Conservation (phyloP, 2,797 vertebrate species). For the Coreius guichenoti region DNA sequence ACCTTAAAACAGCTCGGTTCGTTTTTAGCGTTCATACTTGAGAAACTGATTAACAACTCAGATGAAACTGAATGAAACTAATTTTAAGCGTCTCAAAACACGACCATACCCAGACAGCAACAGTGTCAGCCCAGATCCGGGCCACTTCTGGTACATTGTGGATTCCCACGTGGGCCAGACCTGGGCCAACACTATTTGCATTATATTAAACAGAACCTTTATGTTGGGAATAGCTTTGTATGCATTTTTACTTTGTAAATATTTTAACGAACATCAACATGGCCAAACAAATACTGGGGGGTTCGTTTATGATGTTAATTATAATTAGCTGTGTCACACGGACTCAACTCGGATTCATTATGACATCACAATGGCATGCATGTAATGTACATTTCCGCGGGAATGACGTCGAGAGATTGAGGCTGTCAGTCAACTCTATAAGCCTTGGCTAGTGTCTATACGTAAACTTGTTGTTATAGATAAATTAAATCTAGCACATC, state of each 20-base stretch:
- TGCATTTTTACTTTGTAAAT: too few relatives aligned
- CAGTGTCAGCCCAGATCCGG: not conserved
- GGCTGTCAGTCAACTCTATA: not conserved
- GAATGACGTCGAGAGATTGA: not conserved
- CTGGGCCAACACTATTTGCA: too few relatives aligned
- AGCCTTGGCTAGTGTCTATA: not conserved
- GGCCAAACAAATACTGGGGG: not conserved
- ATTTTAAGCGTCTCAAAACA: not conserved
- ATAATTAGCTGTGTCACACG: not conserved
- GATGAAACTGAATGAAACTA: not conserved
- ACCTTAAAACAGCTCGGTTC: conserved; percentile 58
- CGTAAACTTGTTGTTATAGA: not conserved
- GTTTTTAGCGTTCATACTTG: not conserved
- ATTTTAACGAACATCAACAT: not conserved
- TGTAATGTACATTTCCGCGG: not conserved
- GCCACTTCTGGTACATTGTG: too few relatives aligned
- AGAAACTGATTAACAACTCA: not conserved
- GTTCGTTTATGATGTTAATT: not conserved
- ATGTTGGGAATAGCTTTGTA: not conserved
- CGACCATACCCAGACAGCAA: not conserved
- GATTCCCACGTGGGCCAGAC: too few relatives aligned
- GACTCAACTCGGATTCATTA: not conserved
- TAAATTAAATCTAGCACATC: conserved; percentile 8
- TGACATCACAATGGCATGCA: not conserved
- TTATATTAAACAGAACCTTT: not conserved